Base-by-base conservation (phyloP, 2,888 invertebrate genomes). In the Drosophila sordidapex region DNA sequence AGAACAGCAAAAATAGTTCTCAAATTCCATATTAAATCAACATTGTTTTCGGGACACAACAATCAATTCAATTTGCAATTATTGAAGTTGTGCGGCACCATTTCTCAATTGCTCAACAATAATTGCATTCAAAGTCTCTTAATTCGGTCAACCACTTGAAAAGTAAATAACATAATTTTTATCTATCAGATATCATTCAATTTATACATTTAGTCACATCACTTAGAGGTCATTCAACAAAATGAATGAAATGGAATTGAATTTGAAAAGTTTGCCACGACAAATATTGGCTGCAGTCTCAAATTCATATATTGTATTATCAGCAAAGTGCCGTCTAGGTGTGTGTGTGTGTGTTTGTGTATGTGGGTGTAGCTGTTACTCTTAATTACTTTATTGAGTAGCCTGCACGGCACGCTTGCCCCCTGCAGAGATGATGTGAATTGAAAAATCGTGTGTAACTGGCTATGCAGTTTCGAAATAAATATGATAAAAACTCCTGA, bases 301-400 rank as follows among this genome's bases (percentile, higher is more conserved):
- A 29, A 70, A 48, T 29, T 38, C n/a, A 63, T 36, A 36, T 29
- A 70, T 33, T 40, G 51, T 33, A 25, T n/a, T 36, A 60, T 33
- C 27, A 54, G 40, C n/a, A 56, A 11, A 35, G 33, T 29, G 27
- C 29, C n/a, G 13, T n/a, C 5, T 18, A 27, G 27, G 18, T 46
- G 38, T 63, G 52, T 21, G 21, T 21, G 21, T 21, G 21, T 52
- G 13, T 68, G 40, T 33, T 18, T 49, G 48, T 64, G 51, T 48
- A 8, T 65, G 40, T 57, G 15, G 51, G 33, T 53, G 8, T 54
- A 11, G 53, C 58, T 48, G 49, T 63, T 63, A 62, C 71, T 79
- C 79, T 79, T 76, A 79, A 79, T 79, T 79, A 79, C 76, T 79
- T 76, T 79, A 79, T 79, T 60, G 79, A 69, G 63, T 69, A 64